A percentile compares a stretch with the other conserved stretches of the same genome.
phyloP scores from a whole-genome alignment of 1,140 invertebrate species.

The Eumaeus atala region DNA sequence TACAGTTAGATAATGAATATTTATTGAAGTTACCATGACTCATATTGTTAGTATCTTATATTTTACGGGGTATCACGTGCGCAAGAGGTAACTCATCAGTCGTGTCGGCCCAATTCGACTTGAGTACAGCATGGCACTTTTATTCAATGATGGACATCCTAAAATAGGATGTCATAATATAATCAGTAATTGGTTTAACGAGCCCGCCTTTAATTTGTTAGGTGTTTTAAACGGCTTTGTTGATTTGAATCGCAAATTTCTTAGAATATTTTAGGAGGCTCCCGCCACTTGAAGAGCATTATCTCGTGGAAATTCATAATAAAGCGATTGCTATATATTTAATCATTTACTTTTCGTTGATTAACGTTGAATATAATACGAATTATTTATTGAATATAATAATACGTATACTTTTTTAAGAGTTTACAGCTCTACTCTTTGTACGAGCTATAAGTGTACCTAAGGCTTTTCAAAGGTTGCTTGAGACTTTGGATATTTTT shows the following conservation, averaged over 20 bases:
- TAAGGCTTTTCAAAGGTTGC: too few relatives aligned
- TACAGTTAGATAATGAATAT: too few relatives aligned
- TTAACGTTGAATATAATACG: neutral
- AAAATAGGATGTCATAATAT: conserved; percentile 63
- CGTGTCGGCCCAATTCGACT: too few relatives aligned
- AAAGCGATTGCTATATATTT: conserved; percentile 22
- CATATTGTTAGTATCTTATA: too few relatives aligned
- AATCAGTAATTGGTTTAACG: conserved; percentile 71
- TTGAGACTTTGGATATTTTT: too few relatives aligned
- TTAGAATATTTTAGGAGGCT: conserved; percentile 71
- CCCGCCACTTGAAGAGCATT: conserved; percentile 65
- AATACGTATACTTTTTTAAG: too few relatives aligned
- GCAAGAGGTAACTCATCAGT: too few relatives aligned
- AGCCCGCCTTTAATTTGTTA: conserved; percentile 72
- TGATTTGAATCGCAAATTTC: conserved; percentile 74
- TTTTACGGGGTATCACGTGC: too few relatives aligned
- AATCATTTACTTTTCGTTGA: neutral
- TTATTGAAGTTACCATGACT: too few relatives aligned
- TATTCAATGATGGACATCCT: conserved; percentile 18
- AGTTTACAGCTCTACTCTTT: too few relatives aligned
- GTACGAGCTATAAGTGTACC: too few relatives aligned
- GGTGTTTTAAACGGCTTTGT: conserved; percentile 72
- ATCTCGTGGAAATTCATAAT: conserved; percentile 72
- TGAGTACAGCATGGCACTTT: conserved; percentile 9
- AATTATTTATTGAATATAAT: too few relatives aligned